Evolutionary conservation across 1,140 invertebrate genomes (phyloP), one percentile per base, ranked within the genome.

Genomic region (Drosophila azteca): DNA sequence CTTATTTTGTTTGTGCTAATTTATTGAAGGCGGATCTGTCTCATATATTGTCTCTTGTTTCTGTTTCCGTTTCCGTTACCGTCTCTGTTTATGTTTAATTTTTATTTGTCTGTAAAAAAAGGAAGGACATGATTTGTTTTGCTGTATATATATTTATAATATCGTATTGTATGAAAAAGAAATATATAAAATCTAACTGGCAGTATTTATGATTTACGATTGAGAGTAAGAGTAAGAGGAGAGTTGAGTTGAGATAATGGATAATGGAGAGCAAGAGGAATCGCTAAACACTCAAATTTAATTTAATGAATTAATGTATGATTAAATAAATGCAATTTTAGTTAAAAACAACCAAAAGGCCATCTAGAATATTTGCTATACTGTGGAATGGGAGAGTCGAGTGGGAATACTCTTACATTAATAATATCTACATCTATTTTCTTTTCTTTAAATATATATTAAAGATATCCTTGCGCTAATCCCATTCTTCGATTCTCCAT

Each of bases 321-420:
- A 72, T 82, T 87, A 83, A 88, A 87, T 87, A 87, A 87, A 87
- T 87, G 82, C 82, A 85, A 85, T 85, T 85, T 85, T 85, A 85
- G 82, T 85, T 85, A 87, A 85, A 39, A 85, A 87, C 66, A 66
- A 67, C 39, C 50, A 22, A 51, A 60, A 41, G 39, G 35, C 4
- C 45, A 3, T 2, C 15, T n/a, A 1, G 8, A 55, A 8, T 46
- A 17, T 64, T 41, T 22, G 6, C 5, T 11, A 39, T 6, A n/a
- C 17, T 20, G 17, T 31, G 3, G 24, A 13, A 9, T 31, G 26
- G 26, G 24, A 8, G 24, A 13, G 29, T 26, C 24, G 11, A 8
- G 3, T 17, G 8, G n/a, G n/a, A n/a, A 5, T 15, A 15, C 17
- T 20, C 17, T 0, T 20, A 24, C 3, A 13, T 49, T 59, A 29